Conservation (phyloP, 2,797 vertebrate genomes). For the Xenops minutus region DNA sequence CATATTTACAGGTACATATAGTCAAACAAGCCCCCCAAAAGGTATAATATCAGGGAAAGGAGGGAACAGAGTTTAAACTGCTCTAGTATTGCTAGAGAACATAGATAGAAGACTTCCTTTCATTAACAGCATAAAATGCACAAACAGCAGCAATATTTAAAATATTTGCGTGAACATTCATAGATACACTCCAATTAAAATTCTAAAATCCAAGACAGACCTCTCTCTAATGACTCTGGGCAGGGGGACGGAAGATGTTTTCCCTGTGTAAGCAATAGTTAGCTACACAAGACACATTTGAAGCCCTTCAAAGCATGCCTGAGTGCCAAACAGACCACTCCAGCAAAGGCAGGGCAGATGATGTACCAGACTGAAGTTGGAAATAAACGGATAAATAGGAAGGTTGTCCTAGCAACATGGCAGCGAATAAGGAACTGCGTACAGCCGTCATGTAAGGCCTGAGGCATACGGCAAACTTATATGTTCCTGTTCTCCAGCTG, state of each 20-base stretch:
- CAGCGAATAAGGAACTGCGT: fast-evolving
- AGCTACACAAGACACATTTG: background rate
- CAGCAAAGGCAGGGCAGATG: background rate
- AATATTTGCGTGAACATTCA: background rate
- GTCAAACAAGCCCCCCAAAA: background rate
- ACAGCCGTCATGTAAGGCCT: background rate
- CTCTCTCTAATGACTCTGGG: background rate
- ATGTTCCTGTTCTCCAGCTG: background rate
- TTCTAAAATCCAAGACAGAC: background rate
- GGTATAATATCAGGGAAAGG: background rate
- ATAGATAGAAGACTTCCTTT: background rate
- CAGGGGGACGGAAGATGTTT: background rate
- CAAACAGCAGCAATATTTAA: background rate
- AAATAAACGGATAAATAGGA: background rate
- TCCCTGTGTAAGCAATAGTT: background rate
- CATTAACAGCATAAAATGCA: background rate
- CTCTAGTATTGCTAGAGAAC: background rate
- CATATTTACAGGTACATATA: background rate
- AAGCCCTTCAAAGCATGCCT: background rate
- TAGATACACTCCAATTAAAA: background rate
- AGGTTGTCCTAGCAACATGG: background rate
- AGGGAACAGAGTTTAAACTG: background rate
- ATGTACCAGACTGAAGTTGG: background rate
- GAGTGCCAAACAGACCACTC: background rate
- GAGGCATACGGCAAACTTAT: background rate